Conservation (phyloP, 2,888 invertebrate genomes). For the Polia nebulosa region DNA sequence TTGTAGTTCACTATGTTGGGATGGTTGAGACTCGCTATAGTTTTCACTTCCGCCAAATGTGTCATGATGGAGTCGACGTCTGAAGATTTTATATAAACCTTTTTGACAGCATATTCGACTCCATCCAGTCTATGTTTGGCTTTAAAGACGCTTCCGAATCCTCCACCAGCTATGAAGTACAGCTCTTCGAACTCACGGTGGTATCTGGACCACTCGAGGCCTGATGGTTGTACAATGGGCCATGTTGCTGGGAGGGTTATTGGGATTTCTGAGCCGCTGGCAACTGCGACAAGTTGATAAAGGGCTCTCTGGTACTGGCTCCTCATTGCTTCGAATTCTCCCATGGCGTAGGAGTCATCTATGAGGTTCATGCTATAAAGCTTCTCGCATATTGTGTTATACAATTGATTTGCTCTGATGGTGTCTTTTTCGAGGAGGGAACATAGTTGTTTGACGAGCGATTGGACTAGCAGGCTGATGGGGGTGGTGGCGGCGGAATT, state of each 20-base stretch:
- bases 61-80: conserved; percentile 92
- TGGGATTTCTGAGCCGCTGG: conserved; percentile 90
- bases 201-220: conserved; percentile 92
- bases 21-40: conserved; percentile 94
- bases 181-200: conserved; percentile 93
- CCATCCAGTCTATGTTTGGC: conserved; percentile 94
- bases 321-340: conserved; percentile 93
- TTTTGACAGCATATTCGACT: conserved; percentile 95
- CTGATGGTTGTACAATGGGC: conserved; percentile 89
- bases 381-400: conserved; percentile 93
- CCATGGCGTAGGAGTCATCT: conserved; percentile 93
- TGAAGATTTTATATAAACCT: conserved; percentile 92
- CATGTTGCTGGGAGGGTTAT: conserved; percentile 87
- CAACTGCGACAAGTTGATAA: conserved; percentile 92
- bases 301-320: conserved; percentile 93
- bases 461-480: conserved; percentile 93
- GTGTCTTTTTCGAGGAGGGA: conserved; percentile 92
- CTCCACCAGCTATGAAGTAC: conserved; percentile 93
- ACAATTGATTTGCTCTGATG: conserved; percentile 91
- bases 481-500: conserved; percentile 89
- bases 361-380: conserved; percentile 93
- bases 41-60: conserved; percentile 95
- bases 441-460: conserved; percentile 93
- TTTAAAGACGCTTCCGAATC: conserved; percentile 95
- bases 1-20: conserved; percentile 96